Evolutionary conservation across 2,113 vertebrate genomes (phyloP), one percentile per base, ranked within the genome.

Genomic region (Hypanus sabinus): DNA sequence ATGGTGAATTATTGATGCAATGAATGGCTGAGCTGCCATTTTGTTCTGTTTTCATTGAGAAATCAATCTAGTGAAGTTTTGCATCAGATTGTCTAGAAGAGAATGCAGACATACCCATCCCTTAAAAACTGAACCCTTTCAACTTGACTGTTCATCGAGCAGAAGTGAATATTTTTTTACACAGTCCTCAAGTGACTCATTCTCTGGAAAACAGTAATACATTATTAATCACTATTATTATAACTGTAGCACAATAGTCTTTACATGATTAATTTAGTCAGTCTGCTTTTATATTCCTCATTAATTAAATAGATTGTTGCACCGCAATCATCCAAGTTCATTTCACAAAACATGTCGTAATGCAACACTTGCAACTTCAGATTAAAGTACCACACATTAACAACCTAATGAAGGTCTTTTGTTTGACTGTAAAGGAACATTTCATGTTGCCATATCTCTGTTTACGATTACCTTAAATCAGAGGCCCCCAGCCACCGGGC

Each of bases 121-220:
- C 60, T 33, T 65, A 33, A 62, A 20, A 65, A 14, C 62, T 90
- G 60, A 90, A 18, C 30, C 60, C 14, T n/a, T 85, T 90, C 60
- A 90, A n/a, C 60, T 68, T 0, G 57, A 68, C 0, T 65, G n/a
- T 65, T 90, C 38, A 60, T 65, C 8, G 1, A 20, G 30, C 8
- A n/a, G 12, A 90, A 65, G 5, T 9, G 60, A 90, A 68, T 65
- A n/a, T 33, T 90, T 88, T 88, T 88, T 65, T 60, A 90, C 60
- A 90, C 85, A 90, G 65, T 65, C 30, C 60, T 90, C 85, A 65
- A 90, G 85, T 65, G 85, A n/a, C 85, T 90, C 85, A 90, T 65
- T 68, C 85, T 90, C 30, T 65, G 33, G 85, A 68, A 90, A 90
- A 90, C 85, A 90, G 14, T 65, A 6, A 90, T 90, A 65, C 60